phyloP scores from a whole-genome alignment of 2,113 vertebrate genomes.

The Plectropomus leopardus region DNA sequence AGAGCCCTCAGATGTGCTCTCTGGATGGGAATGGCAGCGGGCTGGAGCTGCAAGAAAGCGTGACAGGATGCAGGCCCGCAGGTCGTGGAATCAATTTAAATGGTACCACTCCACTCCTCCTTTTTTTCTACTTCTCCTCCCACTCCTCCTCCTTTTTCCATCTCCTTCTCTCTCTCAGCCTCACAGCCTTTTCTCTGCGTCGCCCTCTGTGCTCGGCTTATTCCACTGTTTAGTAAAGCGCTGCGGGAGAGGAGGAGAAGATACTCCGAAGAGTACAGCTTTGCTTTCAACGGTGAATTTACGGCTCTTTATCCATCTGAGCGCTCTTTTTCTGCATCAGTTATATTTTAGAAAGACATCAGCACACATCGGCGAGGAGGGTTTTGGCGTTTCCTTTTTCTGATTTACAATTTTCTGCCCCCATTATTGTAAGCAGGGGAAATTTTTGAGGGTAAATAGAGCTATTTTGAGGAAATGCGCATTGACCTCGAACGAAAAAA shows the following conservation, averaged over 20 bases:
- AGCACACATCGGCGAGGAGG: neutral
- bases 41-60: slow-evolving; percentile 49
- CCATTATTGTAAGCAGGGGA: neutral
- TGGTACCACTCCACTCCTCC: slow-evolving; percentile 53
- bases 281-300: slow-evolving; percentile 38
- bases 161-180: slow-evolving; percentile 39
- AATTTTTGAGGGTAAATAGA: neutral
- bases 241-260: slow-evolving; percentile 19
- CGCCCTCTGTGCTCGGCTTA: slow-evolving; percentile 1
- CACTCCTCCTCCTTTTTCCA: slow-evolving; percentile 47
- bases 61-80: slow-evolving; percentile 62
- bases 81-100: slow-evolving; percentile 77
- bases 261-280: slow-evolving; percentile 11
- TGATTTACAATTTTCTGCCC: neutral
- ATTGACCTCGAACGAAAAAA: slow-evolving; percentile 11
- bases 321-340: slow-evolving; percentile 35
- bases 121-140: slow-evolving; percentile 55
- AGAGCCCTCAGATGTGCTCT: slow-evolving; percentile 48
- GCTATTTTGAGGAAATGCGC: slow-evolving; percentile 13
- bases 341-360: slow-evolving; percentile 43
- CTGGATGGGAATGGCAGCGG: slow-evolving; percentile 42
- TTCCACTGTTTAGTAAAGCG: slow-evolving; percentile 37
- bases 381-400: neutral
- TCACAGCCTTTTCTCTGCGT: slow-evolving; percentile 19
- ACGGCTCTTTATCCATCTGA: slow-evolving; percentile 40